Evolutionary conservation across 2,888 invertebrate genomes (phyloP), one percentile per base, ranked within the genome.

Genomic region (Drosophila barbarae): DNA sequence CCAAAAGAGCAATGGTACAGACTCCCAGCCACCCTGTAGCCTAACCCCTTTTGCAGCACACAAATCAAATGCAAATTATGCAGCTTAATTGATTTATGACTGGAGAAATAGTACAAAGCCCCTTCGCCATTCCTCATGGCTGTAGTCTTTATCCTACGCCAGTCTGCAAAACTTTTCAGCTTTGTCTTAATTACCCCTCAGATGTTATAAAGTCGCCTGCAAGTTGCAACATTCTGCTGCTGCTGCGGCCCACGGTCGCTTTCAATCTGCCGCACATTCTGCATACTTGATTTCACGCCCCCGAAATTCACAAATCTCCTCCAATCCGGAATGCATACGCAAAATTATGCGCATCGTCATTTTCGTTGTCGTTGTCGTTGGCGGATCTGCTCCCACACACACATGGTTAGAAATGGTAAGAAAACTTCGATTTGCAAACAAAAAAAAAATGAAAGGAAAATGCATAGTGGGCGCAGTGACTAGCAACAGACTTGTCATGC

Each of bases 1-100:
- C 63, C 68, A 60, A 59, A 15, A n/a, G 7, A 4, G 46, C 59
- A 55, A 52, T 52, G 42, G 30, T 10, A 10, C 51, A 54, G 54
- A 57, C 50, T 41, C 47, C 23, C 9, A 28, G 6, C 26, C 18
- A 36, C 44, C 35, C 10, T 38, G 26, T 15, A 28, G 8, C 21
- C 12, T 13, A 57, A 50, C 53, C 52, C 51, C 36, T 32, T 69
- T 35, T 46, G 38, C 42, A 28, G 49, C 64, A 75, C 81, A 83
- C 81, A 82, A 85, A 85, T 80, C 84, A 85, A 76, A 82, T 85
- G 85, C 81, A 82, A 85, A 82, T 82, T 85, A 83, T 77, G 81
- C 73, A 71, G 70, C 74, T 60, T 82, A 82, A 82, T 82, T 82
- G 85, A 82, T 82, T 82, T 82, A 82, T 83, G 76, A 67, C 56